Percentiles rank a stretch among this genome's conserved stretches.
phyloP scores from a whole-genome alignment of 1,140 invertebrate species.

The Spodoptera litura region DNA sequence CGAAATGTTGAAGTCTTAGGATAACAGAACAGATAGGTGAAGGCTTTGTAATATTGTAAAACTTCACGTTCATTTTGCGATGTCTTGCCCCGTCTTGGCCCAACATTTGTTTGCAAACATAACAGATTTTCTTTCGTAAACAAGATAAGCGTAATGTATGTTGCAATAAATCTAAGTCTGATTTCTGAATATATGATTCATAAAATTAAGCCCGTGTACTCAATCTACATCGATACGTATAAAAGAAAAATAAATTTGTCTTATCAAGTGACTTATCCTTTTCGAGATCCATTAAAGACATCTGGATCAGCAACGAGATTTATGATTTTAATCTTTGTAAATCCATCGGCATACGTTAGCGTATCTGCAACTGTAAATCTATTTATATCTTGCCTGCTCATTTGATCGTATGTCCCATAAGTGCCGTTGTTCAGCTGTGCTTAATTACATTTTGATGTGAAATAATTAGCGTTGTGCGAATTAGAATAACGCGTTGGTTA shows the following conservation, averaged over 20 bases:
- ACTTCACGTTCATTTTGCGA: not conserved
- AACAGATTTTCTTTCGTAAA: conserved; percentile 11
- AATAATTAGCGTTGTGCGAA: conserved; percentile 54
- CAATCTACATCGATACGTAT: not conserved
- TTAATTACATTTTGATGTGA: conserved; percentile 56
- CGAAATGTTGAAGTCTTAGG: too few species aligned
- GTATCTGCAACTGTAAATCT: conserved; percentile 20
- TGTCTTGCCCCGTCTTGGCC: too few species aligned
- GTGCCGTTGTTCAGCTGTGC: conserved; percentile 22
- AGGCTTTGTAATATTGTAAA: not conserved
- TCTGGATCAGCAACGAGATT: not conserved
- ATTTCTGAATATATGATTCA: not conserved
- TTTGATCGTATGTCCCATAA: conserved; percentile 31
- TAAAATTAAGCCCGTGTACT: not conserved
- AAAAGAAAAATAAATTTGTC: not conserved
- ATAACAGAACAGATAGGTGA: not conserved
- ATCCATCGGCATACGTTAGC: not conserved
- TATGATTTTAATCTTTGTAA: conserved; percentile 19
- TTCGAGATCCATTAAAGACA: conserved; percentile 5
- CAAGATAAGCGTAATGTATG: conserved; percentile 8
- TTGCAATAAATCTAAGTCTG: not conserved
- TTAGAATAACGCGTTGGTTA: conserved; percentile 45
- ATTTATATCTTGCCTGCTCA: not conserved
- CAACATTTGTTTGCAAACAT: not conserved
- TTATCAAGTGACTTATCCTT: not conserved